phyloP scores from a whole-genome alignment of 1,140 invertebrate genomes.

The Cotesia glomerata region DNA sequence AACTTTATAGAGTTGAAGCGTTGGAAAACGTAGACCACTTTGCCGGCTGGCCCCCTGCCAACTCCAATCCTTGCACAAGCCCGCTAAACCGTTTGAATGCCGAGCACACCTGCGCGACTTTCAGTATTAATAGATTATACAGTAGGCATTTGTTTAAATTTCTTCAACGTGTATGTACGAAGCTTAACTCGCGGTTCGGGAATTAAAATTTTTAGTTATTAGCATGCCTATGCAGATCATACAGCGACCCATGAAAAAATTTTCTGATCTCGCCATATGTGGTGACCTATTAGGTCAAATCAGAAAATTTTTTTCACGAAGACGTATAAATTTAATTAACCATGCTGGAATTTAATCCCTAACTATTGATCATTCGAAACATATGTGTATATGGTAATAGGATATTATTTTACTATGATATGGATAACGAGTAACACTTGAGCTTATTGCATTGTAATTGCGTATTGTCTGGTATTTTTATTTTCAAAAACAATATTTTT shows the following conservation, averaged over 20 bases:
- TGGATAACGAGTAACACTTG: no score
- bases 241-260: no score
- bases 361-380: constrained; percentile 1
- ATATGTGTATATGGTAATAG: neutral
- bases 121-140: constrained; percentile 50
- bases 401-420: no score
- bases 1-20: neutral
- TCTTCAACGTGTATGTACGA: neutral
- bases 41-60: constrained; percentile 46
- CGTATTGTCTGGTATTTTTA: no score
- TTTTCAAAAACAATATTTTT: no score
- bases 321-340: no score
- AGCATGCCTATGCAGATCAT: no score
- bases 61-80: constrained; percentile 49
- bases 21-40: constrained; percentile 48
- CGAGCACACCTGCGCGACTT: constrained; percentile 48
- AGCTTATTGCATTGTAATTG: no score
- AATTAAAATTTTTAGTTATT: no score
- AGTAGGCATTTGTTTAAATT: constrained; percentile 36
- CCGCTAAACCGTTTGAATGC: constrained; percentile 46
- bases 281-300: no score
- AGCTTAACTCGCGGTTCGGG: neutral
- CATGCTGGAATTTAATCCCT: constrained; percentile 9
- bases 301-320: no score
- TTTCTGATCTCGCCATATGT: no score